Evolutionary conservation across 2,888 invertebrate genomes (phyloP).

Genomic region (Morpho helenor): DNA sequence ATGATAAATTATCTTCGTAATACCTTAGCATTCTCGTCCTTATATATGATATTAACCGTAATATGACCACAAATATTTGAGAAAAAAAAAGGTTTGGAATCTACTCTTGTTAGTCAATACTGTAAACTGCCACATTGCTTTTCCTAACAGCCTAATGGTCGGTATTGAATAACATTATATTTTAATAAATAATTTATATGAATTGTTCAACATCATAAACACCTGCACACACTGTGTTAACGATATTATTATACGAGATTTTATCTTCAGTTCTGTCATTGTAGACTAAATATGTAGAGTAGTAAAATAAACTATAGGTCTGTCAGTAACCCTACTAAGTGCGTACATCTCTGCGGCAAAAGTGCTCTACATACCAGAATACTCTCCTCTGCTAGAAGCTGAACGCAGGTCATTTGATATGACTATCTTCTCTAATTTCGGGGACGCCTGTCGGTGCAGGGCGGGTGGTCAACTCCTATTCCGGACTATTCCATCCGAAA

Average conservation of each 20-base stretch:
- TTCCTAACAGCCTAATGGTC: conserved; percentile 20
- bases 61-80: not conserved
- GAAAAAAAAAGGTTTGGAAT: conserved; percentile 8
- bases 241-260: conserved; percentile 7
- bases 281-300: no score
- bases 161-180: conserved; percentile 21
- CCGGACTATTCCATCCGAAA: no score
- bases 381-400: no score
- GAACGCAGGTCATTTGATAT: no score
- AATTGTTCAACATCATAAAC: conserved; percentile 13
- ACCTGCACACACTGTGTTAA: conserved; percentile 11
- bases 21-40: not conserved
- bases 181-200: conserved; percentile 22
- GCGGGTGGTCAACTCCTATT: no score
- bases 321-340: no score
- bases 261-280: not conserved
- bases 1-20: no score
- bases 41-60: conserved; percentile 4
- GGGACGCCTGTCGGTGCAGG: no score
- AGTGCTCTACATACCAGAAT: not conserved
- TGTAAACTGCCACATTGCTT: conserved; percentile 14
- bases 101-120: conserved; percentile 14
- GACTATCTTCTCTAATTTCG: no score
- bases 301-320: no score
- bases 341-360: no score